Base-by-base conservation (phyloP, 2,888 invertebrate genomes). In the Epicampocera succincta region DNA sequence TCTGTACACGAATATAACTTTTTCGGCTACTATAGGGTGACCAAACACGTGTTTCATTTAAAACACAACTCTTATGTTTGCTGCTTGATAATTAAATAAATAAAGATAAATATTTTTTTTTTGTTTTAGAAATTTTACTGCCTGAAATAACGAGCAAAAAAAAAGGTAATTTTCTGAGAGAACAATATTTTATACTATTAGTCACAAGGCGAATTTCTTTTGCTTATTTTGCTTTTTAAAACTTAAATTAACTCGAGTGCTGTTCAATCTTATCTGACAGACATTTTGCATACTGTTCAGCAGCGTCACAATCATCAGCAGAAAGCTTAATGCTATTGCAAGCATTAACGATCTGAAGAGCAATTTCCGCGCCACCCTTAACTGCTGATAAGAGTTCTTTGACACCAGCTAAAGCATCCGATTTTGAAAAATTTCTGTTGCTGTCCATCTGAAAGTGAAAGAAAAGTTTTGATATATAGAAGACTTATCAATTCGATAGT, bases 301-400 rank as follows among this genome's bases (percentile, higher is more conserved):
- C 88, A 1, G 90, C 89, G 46, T 89, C 90, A 63, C 89, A 89
- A 19, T 85, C 86, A 73, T 89, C 87, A 17, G 76, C 84, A 0
- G 86, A 78, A 13, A 89, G 87, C 2, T 46, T 12, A 29, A 86
- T 81, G 0, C 50, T 79, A 1, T 71, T 76, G 63, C 89, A 89
- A 4, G 48, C 65, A 19, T 87, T 85, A 0, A 85, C 81, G 9
- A 90, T 86, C 68, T 88, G 86, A 1, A 78, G 40, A 13, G 85
- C 86, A 0, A 85, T 0, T 44, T 85, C 83, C 42, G 88, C 66
- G 77, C 86, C 87, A 5, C 71, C 85, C 0, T 85, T 85, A 80
- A 85, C 86, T n/a, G 81, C 84, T 4, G 84, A 84, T 0, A 84
- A 80, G 13, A 40, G 54, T 42, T 19, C 21, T 38, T 85, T 83